Evolutionary conservation across 1,140 invertebrate genomes (phyloP).

Genomic region (Psilanteris sp.): DNA sequence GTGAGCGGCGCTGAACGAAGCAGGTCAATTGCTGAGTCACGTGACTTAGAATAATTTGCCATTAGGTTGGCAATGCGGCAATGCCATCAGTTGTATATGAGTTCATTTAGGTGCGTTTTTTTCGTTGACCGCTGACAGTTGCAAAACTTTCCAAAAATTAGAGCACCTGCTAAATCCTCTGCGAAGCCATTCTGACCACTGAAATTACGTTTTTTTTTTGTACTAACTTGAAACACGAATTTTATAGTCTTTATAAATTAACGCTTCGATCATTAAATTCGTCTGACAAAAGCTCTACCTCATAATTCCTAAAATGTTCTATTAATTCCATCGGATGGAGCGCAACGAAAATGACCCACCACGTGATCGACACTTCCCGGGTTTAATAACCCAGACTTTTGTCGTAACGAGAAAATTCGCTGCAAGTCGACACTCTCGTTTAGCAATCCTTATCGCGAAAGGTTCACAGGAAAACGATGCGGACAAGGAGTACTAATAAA

Average conservation of each 20-base stretch:
- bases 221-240: constrained; percentile 8
- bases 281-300: constrained; percentile 33
- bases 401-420: constrained; percentile 31
- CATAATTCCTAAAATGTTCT: constrained; percentile 21
- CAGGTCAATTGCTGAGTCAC: too few relatives aligned
- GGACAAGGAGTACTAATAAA: constrained; percentile 40
- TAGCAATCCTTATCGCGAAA: constrained; percentile 50
- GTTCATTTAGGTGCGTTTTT: too few relatives aligned
- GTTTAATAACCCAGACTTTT: constrained; percentile 39
- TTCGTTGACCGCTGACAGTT: too few relatives aligned
- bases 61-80: too few relatives aligned
- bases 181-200: too few relatives aligned
- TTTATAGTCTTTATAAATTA: constrained; percentile 21
- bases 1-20: too few relatives aligned
- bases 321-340: constrained; percentile 14
- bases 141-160: too few relatives aligned
- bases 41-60: too few relatives aligned
- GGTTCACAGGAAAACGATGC: constrained; percentile 20
- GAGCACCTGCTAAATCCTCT: too few relatives aligned
- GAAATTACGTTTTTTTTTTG: neutral
- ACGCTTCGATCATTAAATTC: constrained; percentile 22
- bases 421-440: constrained; percentile 33
- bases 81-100: too few relatives aligned
- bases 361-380: constrained; percentile 32
- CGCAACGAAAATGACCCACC: constrained; percentile 36